phyloP scores from a whole-genome alignment of 2,797 vertebrate genomes.

The Arrhamphus sclerolepis region DNA sequence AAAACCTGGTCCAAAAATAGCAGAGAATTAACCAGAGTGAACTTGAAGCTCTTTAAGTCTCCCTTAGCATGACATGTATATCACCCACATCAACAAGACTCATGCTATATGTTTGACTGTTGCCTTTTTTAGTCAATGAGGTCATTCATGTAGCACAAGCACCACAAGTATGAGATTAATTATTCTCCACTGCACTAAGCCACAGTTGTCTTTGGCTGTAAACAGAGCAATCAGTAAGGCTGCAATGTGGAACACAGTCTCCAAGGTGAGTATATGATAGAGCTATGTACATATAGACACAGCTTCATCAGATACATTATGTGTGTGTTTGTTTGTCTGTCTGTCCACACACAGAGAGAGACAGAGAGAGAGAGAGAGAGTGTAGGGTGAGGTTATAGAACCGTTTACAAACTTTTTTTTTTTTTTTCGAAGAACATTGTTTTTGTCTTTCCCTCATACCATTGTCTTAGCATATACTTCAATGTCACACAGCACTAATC shows the following conservation, averaged over 20 bases:
- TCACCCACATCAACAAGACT: slow-evolving; percentile 5
- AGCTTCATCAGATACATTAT: no score
- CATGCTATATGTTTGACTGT: slow-evolving; percentile 28
- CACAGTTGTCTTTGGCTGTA: slow-evolving; percentile 69
- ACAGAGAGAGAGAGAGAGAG: no score
- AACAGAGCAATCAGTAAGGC: slow-evolving; percentile 73
- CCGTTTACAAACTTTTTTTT: no score
- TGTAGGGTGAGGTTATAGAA: no score
- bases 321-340: no score
- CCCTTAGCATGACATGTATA: background rate
- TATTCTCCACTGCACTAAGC: slow-evolving; percentile 58
- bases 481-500: no score
- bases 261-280: slow-evolving; percentile 58
- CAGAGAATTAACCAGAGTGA: background rate
- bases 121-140: slow-evolving; percentile 39
- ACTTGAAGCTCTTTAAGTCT: slow-evolving; percentile 9
- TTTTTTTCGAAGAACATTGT: no score
- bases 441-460: no score
- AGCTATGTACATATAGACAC: no score
- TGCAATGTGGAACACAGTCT: slow-evolving; percentile 67
- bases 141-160: slow-evolving; percentile 51
- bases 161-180: slow-evolving; percentile 58
- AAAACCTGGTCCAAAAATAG: slow-evolving; percentile 6
- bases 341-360: no score
- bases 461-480: no score